These are phyloP conservation scores for Piprites chloris DNA, from an alignment of 2,113 vertebrate genomes.

Conservation along the genomic window DNA sequence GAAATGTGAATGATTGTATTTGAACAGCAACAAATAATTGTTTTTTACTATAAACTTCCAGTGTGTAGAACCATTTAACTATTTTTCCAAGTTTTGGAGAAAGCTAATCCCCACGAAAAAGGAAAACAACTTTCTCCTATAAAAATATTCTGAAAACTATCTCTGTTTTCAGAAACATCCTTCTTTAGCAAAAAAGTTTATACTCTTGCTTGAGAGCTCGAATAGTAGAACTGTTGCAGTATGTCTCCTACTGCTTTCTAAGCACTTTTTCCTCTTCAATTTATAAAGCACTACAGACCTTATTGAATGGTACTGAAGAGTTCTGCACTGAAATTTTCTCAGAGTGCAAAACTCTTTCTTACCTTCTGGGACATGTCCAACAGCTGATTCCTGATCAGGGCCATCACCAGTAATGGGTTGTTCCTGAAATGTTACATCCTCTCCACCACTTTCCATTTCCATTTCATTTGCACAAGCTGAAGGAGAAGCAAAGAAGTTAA, in stretches of 20 bases:
- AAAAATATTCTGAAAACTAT: background rate
- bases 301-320: background rate
- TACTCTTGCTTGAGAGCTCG: background rate
- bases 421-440: conserved; percentile 48
- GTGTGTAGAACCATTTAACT: background rate
- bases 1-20: background rate
- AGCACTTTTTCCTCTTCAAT: background rate
- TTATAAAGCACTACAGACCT: background rate
- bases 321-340: background rate
- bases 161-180: background rate
- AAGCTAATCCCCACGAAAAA: background rate
- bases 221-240: background rate
- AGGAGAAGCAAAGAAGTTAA: conserved; percentile 24
- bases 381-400: conserved; percentile 10
- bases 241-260: background rate
- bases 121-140: background rate
- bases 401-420: conserved; percentile 4
- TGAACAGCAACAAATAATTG: background rate
- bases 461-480: conserved; percentile 72
- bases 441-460: conserved; percentile 66
- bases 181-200: background rate
- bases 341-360: conserved; percentile 21
- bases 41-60: background rate
- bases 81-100: background rate
- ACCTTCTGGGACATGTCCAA: conserved; percentile 69